Evolutionary conservation across 2,113 vertebrate genomes (phyloP).

Genomic region (Mellivora capensis): DNA sequence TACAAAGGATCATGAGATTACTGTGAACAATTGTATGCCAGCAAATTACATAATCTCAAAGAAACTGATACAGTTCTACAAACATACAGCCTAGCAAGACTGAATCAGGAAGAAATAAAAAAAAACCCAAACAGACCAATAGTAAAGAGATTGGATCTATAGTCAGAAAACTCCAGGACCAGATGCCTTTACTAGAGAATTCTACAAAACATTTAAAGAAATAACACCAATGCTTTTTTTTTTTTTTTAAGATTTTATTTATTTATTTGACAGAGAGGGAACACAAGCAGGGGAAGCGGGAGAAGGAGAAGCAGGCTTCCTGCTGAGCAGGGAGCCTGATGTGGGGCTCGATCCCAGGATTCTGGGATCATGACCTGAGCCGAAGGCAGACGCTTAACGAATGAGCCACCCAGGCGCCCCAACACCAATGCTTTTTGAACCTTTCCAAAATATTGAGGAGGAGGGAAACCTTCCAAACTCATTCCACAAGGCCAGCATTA

Average conservation of each 20-base stretch:
- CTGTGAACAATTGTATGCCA: background rate
- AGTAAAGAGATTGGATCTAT: background rate
- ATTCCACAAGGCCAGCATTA: background rate
- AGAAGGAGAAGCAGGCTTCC: no score
- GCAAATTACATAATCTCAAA: background rate
- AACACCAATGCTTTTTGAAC: background rate
- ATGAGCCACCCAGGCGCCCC: no score
- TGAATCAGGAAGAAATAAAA: background rate
- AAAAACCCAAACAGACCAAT: background rate
- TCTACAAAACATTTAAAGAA: background rate
- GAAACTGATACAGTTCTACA: background rate
- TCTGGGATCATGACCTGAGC: no score
- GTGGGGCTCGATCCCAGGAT: no score
- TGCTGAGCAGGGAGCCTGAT: no score
- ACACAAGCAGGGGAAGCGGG: no score
- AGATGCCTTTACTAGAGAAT: background rate
- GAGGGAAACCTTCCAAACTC: background rate
- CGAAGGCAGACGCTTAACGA: no score
- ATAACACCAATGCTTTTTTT: background rate
- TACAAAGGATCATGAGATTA: background rate
- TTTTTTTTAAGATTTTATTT: no score
- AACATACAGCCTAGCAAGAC: background rate
- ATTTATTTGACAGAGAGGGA: no score
- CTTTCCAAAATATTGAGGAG: background rate
- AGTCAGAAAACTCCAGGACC: background rate